Percentiles rank a stretch among this genome's conserved stretches.
Evolutionary conservation across 2,113 vertebrate species (phyloP).

Genomic region (Antennarius striatus): DNA sequence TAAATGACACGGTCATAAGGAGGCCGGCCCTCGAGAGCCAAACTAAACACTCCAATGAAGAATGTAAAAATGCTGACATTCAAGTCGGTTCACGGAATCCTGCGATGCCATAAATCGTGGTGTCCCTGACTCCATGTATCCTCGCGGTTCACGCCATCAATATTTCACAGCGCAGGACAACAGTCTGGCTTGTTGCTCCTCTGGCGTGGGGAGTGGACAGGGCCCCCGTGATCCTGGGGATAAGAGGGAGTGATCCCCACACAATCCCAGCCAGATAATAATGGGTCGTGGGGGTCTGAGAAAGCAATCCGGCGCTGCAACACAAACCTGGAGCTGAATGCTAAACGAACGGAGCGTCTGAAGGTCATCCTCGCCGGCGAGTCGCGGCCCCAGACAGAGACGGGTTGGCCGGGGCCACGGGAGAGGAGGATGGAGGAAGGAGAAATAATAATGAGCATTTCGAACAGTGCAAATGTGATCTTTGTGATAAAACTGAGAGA

Average conservation of each 20-base stretch:
- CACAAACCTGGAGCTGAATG: conserved; percentile 46
- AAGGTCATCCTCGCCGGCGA: conserved; percentile 36
- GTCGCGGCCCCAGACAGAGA: conserved; percentile 20
- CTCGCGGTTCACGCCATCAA: neutral
- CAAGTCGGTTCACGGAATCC: too few species aligned
- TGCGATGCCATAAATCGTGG: too few species aligned
- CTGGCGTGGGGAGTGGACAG: neutral
- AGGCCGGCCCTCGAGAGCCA: conserved; percentile 3
- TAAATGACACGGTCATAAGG: conserved; percentile 13
- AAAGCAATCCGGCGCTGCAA: conserved; percentile 22
- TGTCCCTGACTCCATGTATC: too few species aligned
- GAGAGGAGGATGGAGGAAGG: conserved; percentile 13
- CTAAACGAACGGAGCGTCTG: conserved; percentile 19
- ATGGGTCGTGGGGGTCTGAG: conserved; percentile 50
- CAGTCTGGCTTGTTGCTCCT: conserved; percentile 2
- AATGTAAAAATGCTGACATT: too few species aligned
- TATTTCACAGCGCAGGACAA: conserved; percentile 34
- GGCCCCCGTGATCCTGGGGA: conserved; percentile 28
- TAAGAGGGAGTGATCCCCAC: conserved; percentile 36
- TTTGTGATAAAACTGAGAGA: too few species aligned
- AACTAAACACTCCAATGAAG: neutral
- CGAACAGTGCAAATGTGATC: too few species aligned
- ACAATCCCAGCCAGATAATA: conserved; percentile 61
- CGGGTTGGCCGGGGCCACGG: neutral
- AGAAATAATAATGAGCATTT: conserved; percentile 7